phyloP scores from a whole-genome alignment of 2,113 vertebrate species.

The Hypocryptadius cinnamomeus region DNA sequence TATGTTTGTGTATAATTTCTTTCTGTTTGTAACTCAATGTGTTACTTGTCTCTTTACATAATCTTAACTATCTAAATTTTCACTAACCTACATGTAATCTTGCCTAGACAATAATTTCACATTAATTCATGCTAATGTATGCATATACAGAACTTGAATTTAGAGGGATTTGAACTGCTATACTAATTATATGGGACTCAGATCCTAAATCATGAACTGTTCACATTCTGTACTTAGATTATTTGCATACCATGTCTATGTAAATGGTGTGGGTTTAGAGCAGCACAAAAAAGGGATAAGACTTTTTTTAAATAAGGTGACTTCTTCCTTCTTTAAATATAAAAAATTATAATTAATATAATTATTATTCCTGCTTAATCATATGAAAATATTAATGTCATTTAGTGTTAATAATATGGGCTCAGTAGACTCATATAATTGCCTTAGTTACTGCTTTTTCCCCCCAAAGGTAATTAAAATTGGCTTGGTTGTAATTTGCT shows the following conservation, averaged over 20 bases:
- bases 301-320: background rate
- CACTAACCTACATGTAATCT: background rate
- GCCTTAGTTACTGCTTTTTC: background rate
- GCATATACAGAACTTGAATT: constrained; percentile 26
- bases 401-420: background rate
- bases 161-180: constrained; percentile 32
- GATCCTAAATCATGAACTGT: constrained; percentile 16
- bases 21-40: background rate
- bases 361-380: background rate
- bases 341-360: background rate
- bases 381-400: background rate
- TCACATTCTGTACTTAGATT: constrained; percentile 4
- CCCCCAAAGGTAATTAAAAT: background rate
- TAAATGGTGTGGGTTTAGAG: background rate
- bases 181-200: constrained; percentile 26
- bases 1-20: background rate
- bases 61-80: background rate
- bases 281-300: background rate
- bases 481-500: background rate
- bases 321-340: background rate
- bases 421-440: background rate
- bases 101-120: background rate
- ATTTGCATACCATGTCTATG: background rate
- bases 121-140: constrained; percentile 44
- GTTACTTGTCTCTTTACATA: background rate